Conservation (phyloP, 2,888 invertebrate genomes). For the Caenorhabditis plicata region DNA sequence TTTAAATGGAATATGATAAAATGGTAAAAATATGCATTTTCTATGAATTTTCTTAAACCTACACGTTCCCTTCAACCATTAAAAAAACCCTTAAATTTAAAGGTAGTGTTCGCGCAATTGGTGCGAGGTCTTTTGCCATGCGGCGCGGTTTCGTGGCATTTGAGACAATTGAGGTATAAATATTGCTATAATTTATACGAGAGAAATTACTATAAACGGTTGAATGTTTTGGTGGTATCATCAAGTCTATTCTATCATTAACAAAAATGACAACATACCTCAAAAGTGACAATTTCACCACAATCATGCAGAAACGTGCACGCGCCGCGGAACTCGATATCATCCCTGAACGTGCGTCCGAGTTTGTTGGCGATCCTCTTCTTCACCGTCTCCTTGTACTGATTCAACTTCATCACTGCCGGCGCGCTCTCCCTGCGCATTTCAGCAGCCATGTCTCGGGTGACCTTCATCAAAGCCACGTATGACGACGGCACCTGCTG, state of each 20-base stretch:
- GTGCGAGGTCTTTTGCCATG: no score
- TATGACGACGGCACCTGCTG: constrained; percentile 95
- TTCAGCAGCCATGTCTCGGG: constrained; percentile 73
- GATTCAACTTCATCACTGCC: constrained; percentile 78
- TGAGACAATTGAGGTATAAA: no score
- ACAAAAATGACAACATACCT: constrained; percentile 48
- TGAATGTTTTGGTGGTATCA: no score
- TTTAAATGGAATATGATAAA: no score
- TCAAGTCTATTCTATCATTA: constrained; percentile 73
- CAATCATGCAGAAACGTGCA: constrained; percentile 90
- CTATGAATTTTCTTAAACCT: no score
- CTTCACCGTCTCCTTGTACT: constrained; percentile 71
- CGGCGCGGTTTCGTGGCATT: no score
- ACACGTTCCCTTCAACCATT: no score
- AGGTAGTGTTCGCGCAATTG: no score
- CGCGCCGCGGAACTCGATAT: constrained; percentile 86
- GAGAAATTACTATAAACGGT: no score
- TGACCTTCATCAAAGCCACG: constrained; percentile 86
- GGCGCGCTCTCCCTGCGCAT: constrained; percentile 66
- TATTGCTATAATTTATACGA: no score
- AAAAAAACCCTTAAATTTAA: no score
- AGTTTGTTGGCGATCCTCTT: constrained; percentile 47
- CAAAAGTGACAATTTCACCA: constrained; percentile 55
- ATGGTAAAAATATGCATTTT: no score
- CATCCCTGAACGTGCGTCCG: constrained; percentile 68